Percentiles rank a stretch among this genome's conserved stretches.
Conservation (phyloP, 2,797 vertebrate genomes). For the Huso huso region DNA sequence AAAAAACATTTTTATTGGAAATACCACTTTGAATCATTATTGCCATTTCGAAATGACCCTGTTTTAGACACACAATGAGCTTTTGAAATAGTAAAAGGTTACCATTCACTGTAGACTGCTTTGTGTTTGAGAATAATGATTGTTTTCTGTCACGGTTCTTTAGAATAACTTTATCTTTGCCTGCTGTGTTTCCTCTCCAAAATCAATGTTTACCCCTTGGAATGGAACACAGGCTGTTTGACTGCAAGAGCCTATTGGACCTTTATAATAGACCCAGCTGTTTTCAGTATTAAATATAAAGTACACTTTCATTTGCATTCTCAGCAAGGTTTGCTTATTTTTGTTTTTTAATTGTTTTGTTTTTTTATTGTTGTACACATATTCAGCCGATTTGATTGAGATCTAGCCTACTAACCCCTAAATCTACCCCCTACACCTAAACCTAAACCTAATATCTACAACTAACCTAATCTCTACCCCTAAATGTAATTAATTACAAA, state of each 20-base stretch:
- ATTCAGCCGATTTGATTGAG: too few relatives aligned
- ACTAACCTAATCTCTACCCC: too few relatives aligned
- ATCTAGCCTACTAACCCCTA: too few relatives aligned
- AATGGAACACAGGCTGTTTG: neutral
- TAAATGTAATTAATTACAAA: too few relatives aligned
- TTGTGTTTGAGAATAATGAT: neutral
- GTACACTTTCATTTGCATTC: slow-evolving; percentile 10
- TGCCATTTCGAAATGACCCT: too few relatives aligned
- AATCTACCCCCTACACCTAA: too few relatives aligned
- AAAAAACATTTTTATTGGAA: too few relatives aligned
- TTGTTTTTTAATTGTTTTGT: neutral
- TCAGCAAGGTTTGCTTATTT: slow-evolving; percentile 1
- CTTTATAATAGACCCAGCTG: neutral
- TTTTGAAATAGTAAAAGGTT: neutral
- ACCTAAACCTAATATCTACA: too few relatives aligned
- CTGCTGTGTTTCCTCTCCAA: neutral
- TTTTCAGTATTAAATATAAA: neutral
- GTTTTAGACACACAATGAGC: neutral
- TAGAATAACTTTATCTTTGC: neutral
- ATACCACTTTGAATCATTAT: too few relatives aligned
- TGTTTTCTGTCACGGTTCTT: neutral
- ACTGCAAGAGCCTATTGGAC: neutral
- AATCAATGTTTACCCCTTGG: neutral
- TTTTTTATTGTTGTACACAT: too few relatives aligned
- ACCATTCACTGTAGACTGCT: neutral